phyloP scores from a whole-genome alignment of 2,888 invertebrate genomes.

The Xanthia icteritia region DNA sequence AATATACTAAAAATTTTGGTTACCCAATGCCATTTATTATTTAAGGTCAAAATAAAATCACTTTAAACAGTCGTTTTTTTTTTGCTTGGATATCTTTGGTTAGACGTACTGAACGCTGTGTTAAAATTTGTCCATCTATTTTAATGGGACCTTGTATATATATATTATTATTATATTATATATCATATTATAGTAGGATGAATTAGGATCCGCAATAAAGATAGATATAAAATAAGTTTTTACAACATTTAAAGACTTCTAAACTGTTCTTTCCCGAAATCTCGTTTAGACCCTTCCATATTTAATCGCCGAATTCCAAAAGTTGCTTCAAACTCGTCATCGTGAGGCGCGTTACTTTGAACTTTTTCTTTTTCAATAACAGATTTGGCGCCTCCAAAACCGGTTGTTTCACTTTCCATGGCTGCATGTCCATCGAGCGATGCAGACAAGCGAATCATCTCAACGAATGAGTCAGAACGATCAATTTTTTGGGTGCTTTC shows the following conservation, averaged over 20 bases:
- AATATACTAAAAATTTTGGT: too few relatives aligned
- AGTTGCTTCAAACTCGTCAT: constrained; percentile 30
- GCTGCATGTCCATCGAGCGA: constrained; percentile 68
- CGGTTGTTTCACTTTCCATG: constrained; percentile 86
- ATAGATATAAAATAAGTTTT: constrained; percentile 23
- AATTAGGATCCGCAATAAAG: constrained; percentile 34
- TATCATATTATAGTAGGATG: not conserved
- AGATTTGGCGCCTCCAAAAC: constrained; percentile 80
- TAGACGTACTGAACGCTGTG: too few relatives aligned
- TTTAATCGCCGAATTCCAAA: constrained; percentile 32
- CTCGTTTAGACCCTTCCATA: constrained; percentile 19
- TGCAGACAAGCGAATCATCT: constrained; percentile 80
- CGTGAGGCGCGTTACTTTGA: constrained; percentile 53
- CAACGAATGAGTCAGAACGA: constrained; percentile 85
- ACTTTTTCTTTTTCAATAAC: constrained; percentile 77
- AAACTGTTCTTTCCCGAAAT: not conserved
- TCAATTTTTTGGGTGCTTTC: constrained; percentile 88
- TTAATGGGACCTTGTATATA: too few relatives aligned
- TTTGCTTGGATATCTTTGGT: too few relatives aligned
- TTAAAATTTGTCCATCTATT: too few relatives aligned
- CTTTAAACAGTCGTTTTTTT: too few relatives aligned
- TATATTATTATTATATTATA: too few relatives aligned
- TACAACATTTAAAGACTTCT: constrained; percentile 17
- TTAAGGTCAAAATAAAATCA: too few relatives aligned
- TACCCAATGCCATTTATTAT: too few relatives aligned